Percentiles rank a stretch among this genome's conserved stretches.
Evolutionary conservation across 1,140 invertebrate species (phyloP).

Genomic region (Apis cerana): DNA sequence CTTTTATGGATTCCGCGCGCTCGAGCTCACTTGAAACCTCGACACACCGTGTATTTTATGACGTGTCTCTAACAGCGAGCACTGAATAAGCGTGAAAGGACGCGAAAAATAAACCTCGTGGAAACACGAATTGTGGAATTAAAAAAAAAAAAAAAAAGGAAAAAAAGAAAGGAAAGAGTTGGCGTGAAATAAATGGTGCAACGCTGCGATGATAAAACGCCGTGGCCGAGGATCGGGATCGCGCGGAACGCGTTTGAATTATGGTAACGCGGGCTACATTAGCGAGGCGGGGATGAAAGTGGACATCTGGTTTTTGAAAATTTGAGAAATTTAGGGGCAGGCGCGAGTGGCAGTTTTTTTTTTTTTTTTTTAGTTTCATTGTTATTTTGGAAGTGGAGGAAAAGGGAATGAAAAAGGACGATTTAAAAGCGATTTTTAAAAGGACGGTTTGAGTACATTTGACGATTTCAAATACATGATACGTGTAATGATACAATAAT

Average conservation of each 20-base stretch:
- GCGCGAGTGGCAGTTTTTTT: too few relatives aligned
- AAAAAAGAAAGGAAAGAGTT: background rate
- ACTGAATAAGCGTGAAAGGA: constrained; percentile 6
- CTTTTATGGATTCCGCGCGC: constrained; percentile 47
- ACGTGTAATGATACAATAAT: too few relatives aligned
- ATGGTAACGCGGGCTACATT: constrained; percentile 39
- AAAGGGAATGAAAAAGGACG: too few relatives aligned
- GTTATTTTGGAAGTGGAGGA: too few relatives aligned
- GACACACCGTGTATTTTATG: constrained; percentile 50
- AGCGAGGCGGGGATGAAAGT: background rate
- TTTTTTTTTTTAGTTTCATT: too few relatives aligned
- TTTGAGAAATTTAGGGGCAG: too few relatives aligned
- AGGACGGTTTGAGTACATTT: too few relatives aligned
- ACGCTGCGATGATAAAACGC: constrained; percentile 40
- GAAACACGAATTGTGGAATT: constrained; percentile 38
- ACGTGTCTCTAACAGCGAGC: constrained; percentile 43
- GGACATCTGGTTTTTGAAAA: background rate
- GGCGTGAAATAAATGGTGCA: constrained; percentile 41
- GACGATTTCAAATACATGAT: too few relatives aligned
- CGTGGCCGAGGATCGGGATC: constrained; percentile 38
- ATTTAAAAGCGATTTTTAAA: too few relatives aligned
- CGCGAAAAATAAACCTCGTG: constrained; percentile 35
- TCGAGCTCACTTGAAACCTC: constrained; percentile 49
- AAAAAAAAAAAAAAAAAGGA: constrained; percentile 19
- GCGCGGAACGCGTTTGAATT: constrained; percentile 34